phyloP scores from a whole-genome alignment of 2,797 vertebrate species.

The Oreochromis grahami region DNA sequence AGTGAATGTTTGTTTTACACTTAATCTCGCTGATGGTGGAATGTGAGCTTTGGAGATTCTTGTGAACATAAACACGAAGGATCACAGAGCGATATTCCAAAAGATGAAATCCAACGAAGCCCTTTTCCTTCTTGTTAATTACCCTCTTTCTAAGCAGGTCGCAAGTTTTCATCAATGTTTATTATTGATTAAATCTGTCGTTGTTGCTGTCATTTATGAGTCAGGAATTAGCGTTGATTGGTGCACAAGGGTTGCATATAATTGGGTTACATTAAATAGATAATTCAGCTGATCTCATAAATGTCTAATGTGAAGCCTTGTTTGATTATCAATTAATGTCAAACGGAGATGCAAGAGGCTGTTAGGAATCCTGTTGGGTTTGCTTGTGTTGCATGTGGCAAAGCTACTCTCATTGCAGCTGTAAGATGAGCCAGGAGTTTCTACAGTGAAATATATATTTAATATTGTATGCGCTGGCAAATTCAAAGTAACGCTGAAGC shows the following conservation, averaged over 20 bases:
- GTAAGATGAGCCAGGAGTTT: neutral
- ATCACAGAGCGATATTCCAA: neutral
- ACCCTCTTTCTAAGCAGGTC: conserved; percentile 33
- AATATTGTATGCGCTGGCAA: neutral
- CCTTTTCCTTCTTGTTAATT: conserved; percentile 43
- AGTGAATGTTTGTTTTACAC: conserved; percentile 37
- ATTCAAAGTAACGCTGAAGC: neutral
- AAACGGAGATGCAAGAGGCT: conserved; percentile 49
- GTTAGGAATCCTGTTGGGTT: conserved; percentile 36
- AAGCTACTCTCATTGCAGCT: neutral
- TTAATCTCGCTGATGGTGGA: neutral
- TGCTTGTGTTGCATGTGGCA: neutral
- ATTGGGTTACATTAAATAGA: conserved; percentile 75
- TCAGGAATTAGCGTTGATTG: conserved; percentile 68
- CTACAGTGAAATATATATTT: neutral
- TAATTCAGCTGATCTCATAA: conserved; percentile 74
- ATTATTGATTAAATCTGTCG: conserved; percentile 66
- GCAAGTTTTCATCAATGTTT: conserved; percentile 62
- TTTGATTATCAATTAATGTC: conserved; percentile 76
- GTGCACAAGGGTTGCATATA: conserved; percentile 65
- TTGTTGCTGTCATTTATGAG: conserved; percentile 58
- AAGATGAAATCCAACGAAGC: conserved; percentile 12
- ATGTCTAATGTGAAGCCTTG: conserved; percentile 70
- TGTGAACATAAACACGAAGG: neutral
- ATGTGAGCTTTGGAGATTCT: neutral